phyloP scores from a whole-genome alignment of 2,797 vertebrate genomes.

The Macropus fuliginosus region DNA sequence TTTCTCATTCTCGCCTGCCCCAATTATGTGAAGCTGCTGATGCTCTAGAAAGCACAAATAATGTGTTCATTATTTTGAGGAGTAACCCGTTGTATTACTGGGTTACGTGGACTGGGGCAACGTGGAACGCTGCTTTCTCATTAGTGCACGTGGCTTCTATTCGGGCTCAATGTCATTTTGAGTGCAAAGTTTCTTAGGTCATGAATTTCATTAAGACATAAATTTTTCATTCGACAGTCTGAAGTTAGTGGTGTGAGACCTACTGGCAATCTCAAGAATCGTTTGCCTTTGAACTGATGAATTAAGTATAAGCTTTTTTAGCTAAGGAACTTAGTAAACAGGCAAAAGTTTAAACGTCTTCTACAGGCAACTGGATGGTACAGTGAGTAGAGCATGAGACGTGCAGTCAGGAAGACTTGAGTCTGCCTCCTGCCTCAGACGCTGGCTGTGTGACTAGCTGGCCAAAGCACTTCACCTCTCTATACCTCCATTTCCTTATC shows the following conservation, averaged over 20 bases:
- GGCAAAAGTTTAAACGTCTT: background rate
- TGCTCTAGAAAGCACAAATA: background rate
- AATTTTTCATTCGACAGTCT: background rate
- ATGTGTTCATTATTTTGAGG: background rate
- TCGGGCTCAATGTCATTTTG: background rate
- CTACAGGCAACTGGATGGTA: background rate
- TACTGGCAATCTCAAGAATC: background rate
- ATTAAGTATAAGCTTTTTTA: background rate
- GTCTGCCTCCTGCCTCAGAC: background rate
- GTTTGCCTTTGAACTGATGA: background rate
- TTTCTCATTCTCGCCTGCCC: background rate
- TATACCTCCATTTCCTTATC: background rate
- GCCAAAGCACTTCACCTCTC: slow-evolving; percentile 3
- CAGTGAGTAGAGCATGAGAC: background rate
- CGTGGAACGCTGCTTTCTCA: background rate
- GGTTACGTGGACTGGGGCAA: background rate
- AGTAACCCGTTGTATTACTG: background rate
- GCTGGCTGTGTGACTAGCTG: slow-evolving; percentile 4
- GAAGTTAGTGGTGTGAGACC: background rate
- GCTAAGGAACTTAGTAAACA: background rate
- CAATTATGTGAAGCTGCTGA: background rate
- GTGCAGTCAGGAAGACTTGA: background rate
- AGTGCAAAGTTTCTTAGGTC: background rate
- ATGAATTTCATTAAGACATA: too few relatives aligned
- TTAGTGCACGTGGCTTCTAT: background rate